phyloP scores from a whole-genome alignment of 2,888 invertebrate genomes.

The Hartigia nigra region DNA sequence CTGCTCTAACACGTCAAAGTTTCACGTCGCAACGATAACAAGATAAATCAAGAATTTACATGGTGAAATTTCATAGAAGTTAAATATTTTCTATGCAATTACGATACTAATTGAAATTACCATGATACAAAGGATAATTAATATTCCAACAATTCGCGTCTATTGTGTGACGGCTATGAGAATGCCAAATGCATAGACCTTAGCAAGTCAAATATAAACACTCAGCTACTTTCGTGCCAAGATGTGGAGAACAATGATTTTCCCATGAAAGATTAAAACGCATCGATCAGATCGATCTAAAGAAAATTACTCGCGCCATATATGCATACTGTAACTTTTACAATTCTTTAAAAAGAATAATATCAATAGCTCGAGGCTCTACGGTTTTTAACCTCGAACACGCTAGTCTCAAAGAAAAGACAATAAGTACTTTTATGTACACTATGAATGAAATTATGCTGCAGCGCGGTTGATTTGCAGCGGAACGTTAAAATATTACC shows the following conservation, averaged over 20 bases:
- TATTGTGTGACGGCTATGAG: background rate
- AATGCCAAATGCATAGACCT: background rate
- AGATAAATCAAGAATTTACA: background rate
- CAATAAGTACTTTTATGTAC: background rate
- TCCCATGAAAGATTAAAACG: background rate
- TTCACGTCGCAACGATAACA: background rate
- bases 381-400: background rate
- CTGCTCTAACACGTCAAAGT: background rate
- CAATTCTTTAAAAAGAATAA: background rate
- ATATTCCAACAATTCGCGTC: background rate
- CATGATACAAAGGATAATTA: background rate
- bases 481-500: background rate
- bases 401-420: background rate
- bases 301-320: background rate
- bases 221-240: background rate
- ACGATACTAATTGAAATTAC: background rate
- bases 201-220: background rate
- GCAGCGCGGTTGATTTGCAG: background rate
- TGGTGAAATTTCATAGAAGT: background rate
- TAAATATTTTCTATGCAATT: background rate
- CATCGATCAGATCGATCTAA: background rate
- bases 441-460: background rate
- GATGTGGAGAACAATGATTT: background rate
- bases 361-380: background rate
- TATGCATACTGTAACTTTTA: background rate